Base-by-base conservation (phyloP, 2,888 invertebrate species). In the Saturnia pavonia region DNA sequence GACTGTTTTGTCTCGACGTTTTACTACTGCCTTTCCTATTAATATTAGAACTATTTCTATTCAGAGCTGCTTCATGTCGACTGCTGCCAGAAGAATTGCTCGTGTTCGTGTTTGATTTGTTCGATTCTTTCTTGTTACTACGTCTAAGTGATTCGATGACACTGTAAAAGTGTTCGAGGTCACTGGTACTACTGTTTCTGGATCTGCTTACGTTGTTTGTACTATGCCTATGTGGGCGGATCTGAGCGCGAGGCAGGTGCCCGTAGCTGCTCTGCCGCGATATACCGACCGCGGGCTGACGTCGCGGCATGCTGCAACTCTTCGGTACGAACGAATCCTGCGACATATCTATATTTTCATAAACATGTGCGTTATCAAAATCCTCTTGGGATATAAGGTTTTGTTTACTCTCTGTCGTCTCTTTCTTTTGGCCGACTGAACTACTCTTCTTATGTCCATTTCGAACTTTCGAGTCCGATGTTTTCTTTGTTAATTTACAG, bases 261-360 rank as follows among this genome's bases (percentile, higher is more conserved):
- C 89, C 90, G 82, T 89, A 85, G 82, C 94, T 92, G 85, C 87
- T 87, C 77, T 93, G 94, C 6, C 93, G 85, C 48, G 89, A 81
- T 73, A 91, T 87, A 67, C 86, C 87, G 72, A 77, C 87, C 72
- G 83, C 82, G 66, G 88, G 84, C 72, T 88, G 89, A 25, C 93
- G 86, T 2, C 94, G 88, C 68, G 94, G 94, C 94, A 94, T 93
- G 78, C 91, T 93, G 78, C 93, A 92, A 75, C 91, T 94, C 75
- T 88, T 89, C 48, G 92, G 90, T 40, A 89, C 88, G 79, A 90
- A 89, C 4, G 86, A 74, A 51, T 91, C 92, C 74, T 85, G 85
- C 40, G 86, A 77, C 78, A 85, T 71, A 9, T 88, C 77, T 1
- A 94, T 82, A 82, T 94, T 94, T 75, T 94, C 94, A 78, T 94